Conservation (phyloP, 2,113 vertebrate species). For the Ceyx melanurus region DNA sequence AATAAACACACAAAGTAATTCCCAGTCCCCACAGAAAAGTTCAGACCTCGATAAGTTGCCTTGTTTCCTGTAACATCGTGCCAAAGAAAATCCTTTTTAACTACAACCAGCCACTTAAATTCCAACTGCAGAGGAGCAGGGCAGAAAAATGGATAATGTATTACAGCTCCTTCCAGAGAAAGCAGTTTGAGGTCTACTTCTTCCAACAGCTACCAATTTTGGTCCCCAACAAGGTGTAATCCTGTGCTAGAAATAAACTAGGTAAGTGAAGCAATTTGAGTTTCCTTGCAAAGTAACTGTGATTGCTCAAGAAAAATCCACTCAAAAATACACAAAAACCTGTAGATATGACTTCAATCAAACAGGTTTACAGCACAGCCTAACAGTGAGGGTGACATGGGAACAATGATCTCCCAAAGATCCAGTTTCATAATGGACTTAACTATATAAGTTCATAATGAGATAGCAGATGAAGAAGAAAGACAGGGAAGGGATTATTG, state of each 20-base stretch:
- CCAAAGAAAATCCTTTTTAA: not conserved
- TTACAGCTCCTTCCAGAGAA: not conserved
- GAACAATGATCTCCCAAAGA: not conserved
- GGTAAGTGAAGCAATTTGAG: not conserved
- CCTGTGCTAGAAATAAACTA: not conserved
- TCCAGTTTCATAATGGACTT: not conserved
- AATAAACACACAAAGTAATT: not conserved
- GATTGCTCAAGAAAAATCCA: not conserved
- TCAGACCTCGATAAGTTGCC: not conserved
- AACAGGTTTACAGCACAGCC: not conserved
- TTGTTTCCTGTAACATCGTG: not conserved
- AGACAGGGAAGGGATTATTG: not conserved
- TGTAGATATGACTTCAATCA: not conserved
- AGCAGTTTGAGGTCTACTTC: not conserved
- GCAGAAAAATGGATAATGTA: not conserved
- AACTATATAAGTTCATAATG: no score
- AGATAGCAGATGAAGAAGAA: not conserved
- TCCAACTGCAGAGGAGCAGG: not conserved
- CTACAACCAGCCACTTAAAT: not conserved
- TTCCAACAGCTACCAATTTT: not conserved
- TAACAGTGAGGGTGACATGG: not conserved
- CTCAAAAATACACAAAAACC: not conserved
- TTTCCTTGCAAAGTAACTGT: not conserved
- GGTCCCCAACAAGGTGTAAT: not conserved
- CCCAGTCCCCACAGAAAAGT: not conserved